Conservation (phyloP, 2,797 vertebrate species). For the Artibeus lituratus region DNA sequence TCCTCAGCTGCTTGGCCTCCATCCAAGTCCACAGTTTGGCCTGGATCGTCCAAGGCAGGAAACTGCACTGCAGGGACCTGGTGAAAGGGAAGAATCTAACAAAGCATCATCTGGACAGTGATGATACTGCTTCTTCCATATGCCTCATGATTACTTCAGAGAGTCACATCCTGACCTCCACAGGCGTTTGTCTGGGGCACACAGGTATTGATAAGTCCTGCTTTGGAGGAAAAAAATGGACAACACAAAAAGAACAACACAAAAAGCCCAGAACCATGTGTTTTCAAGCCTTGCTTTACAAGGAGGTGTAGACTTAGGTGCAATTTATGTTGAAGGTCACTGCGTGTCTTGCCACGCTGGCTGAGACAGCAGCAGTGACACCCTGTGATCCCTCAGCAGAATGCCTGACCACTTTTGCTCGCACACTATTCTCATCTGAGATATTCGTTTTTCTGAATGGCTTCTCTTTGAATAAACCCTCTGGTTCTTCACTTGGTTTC, state of each 20-base stretch:
- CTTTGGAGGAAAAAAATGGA: fast-evolving
- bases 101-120: background rate
- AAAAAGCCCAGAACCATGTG: background rate
- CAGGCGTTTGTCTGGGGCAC: background rate
- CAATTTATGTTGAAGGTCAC: background rate
- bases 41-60: background rate
- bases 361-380: background rate
- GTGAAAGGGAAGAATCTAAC: background rate
- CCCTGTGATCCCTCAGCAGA: background rate
- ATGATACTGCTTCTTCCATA: background rate
- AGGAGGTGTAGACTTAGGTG: background rate
- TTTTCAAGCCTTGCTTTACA: background rate
- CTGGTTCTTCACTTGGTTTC: background rate
- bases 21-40: background rate
- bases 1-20: background rate
- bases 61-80: background rate
- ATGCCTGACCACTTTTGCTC: background rate
- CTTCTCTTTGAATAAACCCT: background rate
- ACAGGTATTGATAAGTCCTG: background rate
- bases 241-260: background rate
- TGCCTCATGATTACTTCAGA: background rate
- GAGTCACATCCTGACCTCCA: background rate
- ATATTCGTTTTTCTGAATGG: background rate
- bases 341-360: background rate
- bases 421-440: background rate